Evolutionary conservation across 2,888 invertebrate species (phyloP), one percentile per base, ranked within the genome.

Genomic region (Podabrus alpinus): DNA sequence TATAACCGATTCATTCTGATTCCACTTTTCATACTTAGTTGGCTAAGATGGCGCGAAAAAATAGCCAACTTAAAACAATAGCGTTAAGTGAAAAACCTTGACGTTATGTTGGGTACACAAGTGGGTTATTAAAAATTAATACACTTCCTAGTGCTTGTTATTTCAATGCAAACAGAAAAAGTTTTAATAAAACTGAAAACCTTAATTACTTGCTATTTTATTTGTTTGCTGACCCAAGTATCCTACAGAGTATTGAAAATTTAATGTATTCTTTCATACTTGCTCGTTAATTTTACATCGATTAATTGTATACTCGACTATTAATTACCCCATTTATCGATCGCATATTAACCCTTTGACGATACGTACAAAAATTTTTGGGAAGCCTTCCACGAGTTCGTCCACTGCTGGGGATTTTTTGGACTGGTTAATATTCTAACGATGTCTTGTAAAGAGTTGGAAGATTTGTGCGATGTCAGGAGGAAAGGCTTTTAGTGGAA

Each of bases 1-100:
- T 84, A 80, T 80, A 80, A 81, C 81, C 82, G 82, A 82, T 82
- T 82, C 81, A 81, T 82, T 82, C 80, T 79, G 80, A 81, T 80
- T 80, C 74, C 77, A 78, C 76, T 74, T 78, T 78, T 79, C 73
- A 74, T 74, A 74, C 72, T 29, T 3, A n/a, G n/a, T n/a, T n/a
- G 21, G 21, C 21, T 21, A 21, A 21, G 21, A 21, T 21, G 13
- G 45, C n/a, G n/a, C n/a, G n/a, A 45, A 45, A 45, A n/a, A n/a
- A 29, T n/a, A 45, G 45, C 3, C 13, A 5, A 45, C n/a, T 45
- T 45, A n/a, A 45, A 45, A 45, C 45, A 45, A 45, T 45, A n/a
- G 45, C 45, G n/a, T 45, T 45, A 45, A 45, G 45, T 45, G 45
- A 13, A 45, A 45, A 45, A 45, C 45, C 45, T 45, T 45, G 45